Conservation (phyloP, 2,797 vertebrate genomes). For the Lepus oiostolus region DNA sequence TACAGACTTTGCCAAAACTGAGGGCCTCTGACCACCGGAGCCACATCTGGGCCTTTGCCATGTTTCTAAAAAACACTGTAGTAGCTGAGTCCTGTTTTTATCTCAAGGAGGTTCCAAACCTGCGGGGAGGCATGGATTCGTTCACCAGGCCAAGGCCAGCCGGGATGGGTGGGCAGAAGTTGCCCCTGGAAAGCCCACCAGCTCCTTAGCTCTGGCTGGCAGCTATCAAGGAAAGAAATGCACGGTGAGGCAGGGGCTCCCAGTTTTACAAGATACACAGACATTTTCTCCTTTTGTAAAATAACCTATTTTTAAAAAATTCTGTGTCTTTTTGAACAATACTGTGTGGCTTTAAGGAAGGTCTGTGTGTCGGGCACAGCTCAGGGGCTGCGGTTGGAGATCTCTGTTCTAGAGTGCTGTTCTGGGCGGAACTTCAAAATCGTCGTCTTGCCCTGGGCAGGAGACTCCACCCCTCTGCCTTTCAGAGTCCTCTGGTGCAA, state of each 20-base stretch:
- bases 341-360: background rate
- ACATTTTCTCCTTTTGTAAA: background rate
- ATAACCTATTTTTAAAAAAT: background rate
- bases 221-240: background rate
- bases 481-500: fast-evolving
- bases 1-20: background rate
- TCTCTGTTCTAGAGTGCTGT: background rate
- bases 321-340: background rate
- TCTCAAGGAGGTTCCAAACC: background rate
- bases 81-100: background rate
- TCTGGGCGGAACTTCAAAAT: background rate
- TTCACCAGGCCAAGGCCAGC: too few species aligned
- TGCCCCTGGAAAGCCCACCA: fast-evolving
- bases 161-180: too few species aligned
- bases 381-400: too few species aligned
- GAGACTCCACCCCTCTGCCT: background rate
- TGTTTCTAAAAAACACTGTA: background rate
- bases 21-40: too few species aligned
- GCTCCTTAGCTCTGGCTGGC: fast-evolving
- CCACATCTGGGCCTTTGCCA: background rate
- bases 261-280: background rate
- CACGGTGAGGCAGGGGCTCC: background rate
- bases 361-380: background rate
- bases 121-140: too few species aligned
- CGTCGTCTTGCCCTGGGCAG: too few species aligned